Evolutionary conservation across 92 coral and sea anemone genomes (phyloP), one percentile per base, ranked within the genome.

Genomic region (Anthopleura xanthogrammica): DNA sequence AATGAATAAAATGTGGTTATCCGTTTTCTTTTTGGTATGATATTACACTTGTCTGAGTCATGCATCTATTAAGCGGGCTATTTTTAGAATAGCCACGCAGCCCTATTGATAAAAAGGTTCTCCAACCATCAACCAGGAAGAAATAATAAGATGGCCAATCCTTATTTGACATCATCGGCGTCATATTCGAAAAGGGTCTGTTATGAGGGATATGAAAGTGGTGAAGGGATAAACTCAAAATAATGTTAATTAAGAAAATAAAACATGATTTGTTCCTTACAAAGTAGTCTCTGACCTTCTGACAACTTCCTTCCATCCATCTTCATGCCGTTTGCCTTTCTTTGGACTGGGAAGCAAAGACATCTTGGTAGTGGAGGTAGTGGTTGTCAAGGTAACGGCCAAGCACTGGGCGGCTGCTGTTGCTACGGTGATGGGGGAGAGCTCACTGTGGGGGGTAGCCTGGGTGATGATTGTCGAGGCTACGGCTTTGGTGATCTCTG

Each of bases 341-440:
- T 94, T 93, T 24, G 98, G 95, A 81, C 98, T 90, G 13, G 98
- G 98, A 14, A 94, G 89, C 77, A 87, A 84, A 40, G 95, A 89
- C 72, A 90, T 80, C 83, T 94, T 91, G 52, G 95, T 90, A 46
- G 95, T 91, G 64, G 98, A 90, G 73, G 90, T 87, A 3, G 98
- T 88, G 1, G 98, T 95, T 58, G 98, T 95, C 79, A 95, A 88
- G 82, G 94, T 95, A 58, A 93, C 98, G 72, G 98, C 88, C 29
- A 95, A 90, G 80, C 98, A 95, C 80, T 95, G 98, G 5, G 98
- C 98, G 52, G 98, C 98, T 55, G 98, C 98, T 70, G 98, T 95
- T 75, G 98, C 98, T 72, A 95, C 98, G 52, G 98, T 95, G 86
- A 95, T 95, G 71, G 98, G 98, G 22, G 98, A 93, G 66, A 95